These are phyloP conservation scores for Xylocampa areola DNA, from an alignment of 2,888 invertebrate genomes.

Conservation along the genomic window DNA sequence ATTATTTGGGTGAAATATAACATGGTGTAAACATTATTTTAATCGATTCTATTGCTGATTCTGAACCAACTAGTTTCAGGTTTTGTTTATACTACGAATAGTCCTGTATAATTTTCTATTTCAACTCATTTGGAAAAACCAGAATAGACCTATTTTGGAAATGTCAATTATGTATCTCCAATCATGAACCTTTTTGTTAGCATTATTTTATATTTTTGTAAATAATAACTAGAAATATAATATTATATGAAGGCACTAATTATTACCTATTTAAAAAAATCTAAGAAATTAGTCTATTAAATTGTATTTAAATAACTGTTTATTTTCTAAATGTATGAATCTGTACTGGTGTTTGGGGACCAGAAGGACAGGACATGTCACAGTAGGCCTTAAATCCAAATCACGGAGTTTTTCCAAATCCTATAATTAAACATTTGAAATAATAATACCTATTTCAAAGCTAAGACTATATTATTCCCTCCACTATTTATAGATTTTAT, in stretches of 20 bases:
- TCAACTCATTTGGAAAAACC: neutral
- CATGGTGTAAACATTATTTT: too few relatives aligned
- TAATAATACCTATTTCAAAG: slow-evolving; percentile 66
- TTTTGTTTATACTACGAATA: too few relatives aligned
- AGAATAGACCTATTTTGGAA: slow-evolving; percentile 31
- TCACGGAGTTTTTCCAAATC: slow-evolving; percentile 64
- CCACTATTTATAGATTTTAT: slow-evolving; percentile 79
- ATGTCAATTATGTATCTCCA: slow-evolving; percentile 53
- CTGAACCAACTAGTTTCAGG: too few relatives aligned
- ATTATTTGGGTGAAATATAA: too few relatives aligned
- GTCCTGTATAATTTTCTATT: slow-evolving; percentile 21
- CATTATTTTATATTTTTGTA: slow-evolving; percentile 39
- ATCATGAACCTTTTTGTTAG: slow-evolving; percentile 13
- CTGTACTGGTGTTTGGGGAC: slow-evolving; percentile 82
- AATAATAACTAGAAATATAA: slow-evolving; percentile 48
- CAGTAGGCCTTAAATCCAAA: slow-evolving; percentile 72
- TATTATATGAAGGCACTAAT: slow-evolving; percentile 66
- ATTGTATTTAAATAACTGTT: slow-evolving; percentile 45
- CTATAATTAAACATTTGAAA: slow-evolving; percentile 49
- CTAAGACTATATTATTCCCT: slow-evolving; percentile 85
- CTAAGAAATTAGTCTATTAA: slow-evolving; percentile 45
- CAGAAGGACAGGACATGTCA: slow-evolving; percentile 75
- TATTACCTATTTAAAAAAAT: too few relatives aligned
- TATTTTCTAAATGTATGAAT: slow-evolving; percentile 59
- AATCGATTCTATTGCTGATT: too few relatives aligned